Evolutionary conservation across 2,113 vertebrate genomes (phyloP), one percentile per base, ranked within the genome.

Genomic region (Stomatorhinus ivindoensis): DNA sequence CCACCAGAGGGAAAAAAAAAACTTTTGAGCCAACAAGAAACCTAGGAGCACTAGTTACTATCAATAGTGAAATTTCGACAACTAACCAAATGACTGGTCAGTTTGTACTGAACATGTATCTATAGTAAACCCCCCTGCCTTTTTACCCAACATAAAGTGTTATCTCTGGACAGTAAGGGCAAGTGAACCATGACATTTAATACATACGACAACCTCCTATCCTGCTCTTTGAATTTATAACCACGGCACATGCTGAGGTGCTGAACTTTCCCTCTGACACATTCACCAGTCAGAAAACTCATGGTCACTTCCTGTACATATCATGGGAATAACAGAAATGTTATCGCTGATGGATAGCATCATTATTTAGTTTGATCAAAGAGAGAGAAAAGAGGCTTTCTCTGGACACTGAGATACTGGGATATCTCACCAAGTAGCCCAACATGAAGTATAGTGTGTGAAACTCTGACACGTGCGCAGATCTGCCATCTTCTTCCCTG

Each of bases 211-310:
- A 55, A 50, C 89, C 83, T 84, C 73, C 51, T 55, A 91, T 89
- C 88, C 88, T 93, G 92, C 91, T 92, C 91, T 90, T 86, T 82
- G 80, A 94, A 92, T 90, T 94, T 91, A 89, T 48, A 89, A n/a
- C 84, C 90, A 89, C 91, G 92, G 92, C 86, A 58, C 93, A 92
- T 90, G 91, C 91, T 69, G 87, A 88, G 93, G 94, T 95, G 92
- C 53, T 92, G 93, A 93, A 92, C 93, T 90, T 87, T 86, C 65
- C 83, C 90, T 89, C 44, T 50, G 87, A 83, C 88, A 46, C 39
- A 89, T 83, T 91, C 89, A 91, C 89, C 91, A 89, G 35, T 87
- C 31, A 58, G 89, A 90, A 31, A 76, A 89, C 21, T 53, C 90
- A 35, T 27, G 85, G 27, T 24, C 46, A 39, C 85, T 87, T 35